A percentile compares a stretch with the other conserved stretches of the same genome.
These are phyloP conservation scores for Aurelia aurita DNA, from an alignment of 30 jellyfish, hydroid and myxozoan genomes.

Conservation along the genomic window DNA sequence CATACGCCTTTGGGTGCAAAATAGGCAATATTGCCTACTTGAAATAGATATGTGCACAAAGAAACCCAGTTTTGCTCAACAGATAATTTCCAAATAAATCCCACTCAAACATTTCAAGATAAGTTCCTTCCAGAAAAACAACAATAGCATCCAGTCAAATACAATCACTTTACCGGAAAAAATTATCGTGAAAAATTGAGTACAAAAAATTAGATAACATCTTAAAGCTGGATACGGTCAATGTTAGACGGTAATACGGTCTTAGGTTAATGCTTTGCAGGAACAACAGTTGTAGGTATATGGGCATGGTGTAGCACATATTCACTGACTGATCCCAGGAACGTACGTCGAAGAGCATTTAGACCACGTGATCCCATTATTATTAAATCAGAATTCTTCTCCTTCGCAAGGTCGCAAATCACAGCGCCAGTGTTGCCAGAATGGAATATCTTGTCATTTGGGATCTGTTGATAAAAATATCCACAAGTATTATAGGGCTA, in stretches of 20 bases:
- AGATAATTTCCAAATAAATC: not conserved
- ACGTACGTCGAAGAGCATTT: constrained; percentile 77
- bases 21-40: too few species aligned
- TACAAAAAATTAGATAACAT: too few species aligned
- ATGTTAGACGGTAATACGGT: not conserved
- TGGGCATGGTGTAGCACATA: constrained; percentile 73
- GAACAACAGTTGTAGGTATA: constrained; percentile 77
- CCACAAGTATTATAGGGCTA: too few species aligned
- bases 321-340: constrained; percentile 81
- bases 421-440: constrained; percentile 84
- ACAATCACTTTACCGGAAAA: too few species aligned
- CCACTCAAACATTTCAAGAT: too few species aligned
- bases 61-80: not conserved
- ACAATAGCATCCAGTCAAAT: not conserved
- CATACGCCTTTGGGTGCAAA: too few species aligned
- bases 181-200: too few species aligned
- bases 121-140: not conserved
- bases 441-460: constrained; percentile 65
- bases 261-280: constrained; percentile 22
- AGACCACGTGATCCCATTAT: constrained; percentile 87
- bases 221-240: too few species aligned
- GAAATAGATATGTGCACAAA: too few species aligned
- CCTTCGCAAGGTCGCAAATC: constrained; percentile 66
- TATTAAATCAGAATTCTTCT: constrained; percentile 66
- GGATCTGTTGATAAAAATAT: constrained; percentile 18